Evolutionary conservation across 2,797 vertebrate species (phyloP).

Genomic region (Pseudochirops corinnae): DNA sequence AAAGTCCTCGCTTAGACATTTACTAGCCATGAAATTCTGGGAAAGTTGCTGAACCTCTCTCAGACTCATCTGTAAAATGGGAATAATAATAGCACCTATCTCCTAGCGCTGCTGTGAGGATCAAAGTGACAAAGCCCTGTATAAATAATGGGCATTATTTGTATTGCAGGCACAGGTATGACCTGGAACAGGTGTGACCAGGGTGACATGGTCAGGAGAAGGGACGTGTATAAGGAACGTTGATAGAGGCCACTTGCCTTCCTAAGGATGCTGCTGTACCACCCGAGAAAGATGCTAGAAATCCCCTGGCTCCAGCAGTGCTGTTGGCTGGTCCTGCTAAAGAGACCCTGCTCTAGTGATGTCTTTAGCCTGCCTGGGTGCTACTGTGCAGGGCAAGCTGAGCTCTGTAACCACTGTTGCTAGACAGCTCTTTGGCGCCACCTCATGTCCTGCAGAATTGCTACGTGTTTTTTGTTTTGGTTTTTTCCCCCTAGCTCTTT

Average conservation of each 20-base stretch:
- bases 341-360: rapidly evolving
- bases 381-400: not conserved
- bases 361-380: not conserved
- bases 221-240: not conserved
- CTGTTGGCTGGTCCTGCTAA: not conserved
- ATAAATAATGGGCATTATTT: not conserved
- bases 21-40: not conserved
- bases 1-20: not conserved
- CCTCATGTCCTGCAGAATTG: not conserved
- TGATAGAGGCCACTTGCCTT: not conserved
- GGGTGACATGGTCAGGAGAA: not conserved
- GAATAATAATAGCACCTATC: not conserved
- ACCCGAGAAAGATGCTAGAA: not conserved
- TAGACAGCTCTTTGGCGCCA: not conserved
- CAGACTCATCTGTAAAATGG: not conserved
- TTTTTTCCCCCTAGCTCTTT: not conserved
- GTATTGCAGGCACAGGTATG: not conserved
- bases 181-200: not conserved
- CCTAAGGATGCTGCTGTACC: not conserved
- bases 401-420: not conserved
- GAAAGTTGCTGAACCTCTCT: not conserved
- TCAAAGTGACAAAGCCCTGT: not conserved
- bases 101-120: not conserved
- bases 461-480: not conserved
- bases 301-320: not conserved